phyloP scores from a whole-genome alignment of 2,113 vertebrate species.

The Etheostoma cragini region DNA sequence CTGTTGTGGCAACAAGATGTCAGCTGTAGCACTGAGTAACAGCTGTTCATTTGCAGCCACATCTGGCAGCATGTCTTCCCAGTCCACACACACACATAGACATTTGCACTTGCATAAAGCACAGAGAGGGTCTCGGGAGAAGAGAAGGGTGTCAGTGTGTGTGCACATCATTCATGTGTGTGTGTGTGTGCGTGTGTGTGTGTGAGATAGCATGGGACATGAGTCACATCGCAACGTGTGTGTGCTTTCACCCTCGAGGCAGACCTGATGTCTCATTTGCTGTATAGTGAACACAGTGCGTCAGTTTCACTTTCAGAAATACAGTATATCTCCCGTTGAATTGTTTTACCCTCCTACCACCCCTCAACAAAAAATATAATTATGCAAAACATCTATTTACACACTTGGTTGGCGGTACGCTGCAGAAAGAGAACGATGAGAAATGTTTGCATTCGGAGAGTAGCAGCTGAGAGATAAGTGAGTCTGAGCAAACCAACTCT shows the following conservation, averaged over 20 bases:
- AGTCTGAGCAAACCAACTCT: constrained; percentile 48
- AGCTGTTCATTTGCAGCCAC: constrained; percentile 76
- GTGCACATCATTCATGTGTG: background rate
- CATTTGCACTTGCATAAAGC: background rate
- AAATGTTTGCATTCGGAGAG: constrained; percentile 41
- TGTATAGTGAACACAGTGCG: background rate
- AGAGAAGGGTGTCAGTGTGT: background rate
- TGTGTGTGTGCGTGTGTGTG: constrained; percentile 1
- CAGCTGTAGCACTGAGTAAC: constrained; percentile 67
- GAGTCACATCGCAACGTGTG: constrained; percentile 23
- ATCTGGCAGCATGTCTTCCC: constrained; percentile 66
- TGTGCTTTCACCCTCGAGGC: constrained; percentile 7
- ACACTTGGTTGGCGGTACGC: constrained; percentile 24
- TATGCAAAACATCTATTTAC: constrained; percentile 67
- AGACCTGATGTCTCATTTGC: constrained; percentile 12
- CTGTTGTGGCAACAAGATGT: constrained; percentile 47
- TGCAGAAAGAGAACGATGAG: constrained; percentile 24
- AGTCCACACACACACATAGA: constrained; percentile 11
- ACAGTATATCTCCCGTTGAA: background rate
- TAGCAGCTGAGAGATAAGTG: constrained; percentile 60
- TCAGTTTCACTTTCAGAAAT: constrained; percentile 16
- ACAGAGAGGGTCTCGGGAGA: constrained; percentile 38
- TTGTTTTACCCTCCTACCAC: constrained; percentile 11
- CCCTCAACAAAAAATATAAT: constrained; percentile 49
- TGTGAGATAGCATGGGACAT: background rate